Evolutionary conservation across 1,140 invertebrate species (phyloP).

Genomic region (Nasonia longicornis): DNA sequence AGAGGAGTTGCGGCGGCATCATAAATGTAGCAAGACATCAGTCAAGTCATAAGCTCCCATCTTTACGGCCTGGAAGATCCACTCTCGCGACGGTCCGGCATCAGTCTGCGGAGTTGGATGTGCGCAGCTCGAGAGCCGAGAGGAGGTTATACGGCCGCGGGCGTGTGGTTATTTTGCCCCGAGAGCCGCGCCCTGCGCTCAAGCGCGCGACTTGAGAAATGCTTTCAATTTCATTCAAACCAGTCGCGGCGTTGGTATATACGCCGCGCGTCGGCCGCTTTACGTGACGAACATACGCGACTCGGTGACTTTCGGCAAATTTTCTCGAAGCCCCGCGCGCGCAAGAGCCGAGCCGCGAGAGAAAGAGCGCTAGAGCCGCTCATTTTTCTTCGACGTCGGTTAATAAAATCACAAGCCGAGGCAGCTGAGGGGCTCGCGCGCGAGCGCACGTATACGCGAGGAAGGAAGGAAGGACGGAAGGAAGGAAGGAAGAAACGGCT

Average conservation of each 20-base stretch:
- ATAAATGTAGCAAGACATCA: slow-evolving; percentile 49
- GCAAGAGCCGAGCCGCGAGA: not conserved
- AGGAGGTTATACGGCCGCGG: not conserved
- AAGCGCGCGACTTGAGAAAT: slow-evolving; percentile 57
- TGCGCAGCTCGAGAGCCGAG: not conserved
- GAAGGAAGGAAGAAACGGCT: slow-evolving; percentile 8
- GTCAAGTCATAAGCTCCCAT: slow-evolving; percentile 48
- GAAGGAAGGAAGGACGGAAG: slow-evolving; percentile 15
- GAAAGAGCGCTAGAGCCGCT: slow-evolving; percentile 38
- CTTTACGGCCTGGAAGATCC: slow-evolving; percentile 43
- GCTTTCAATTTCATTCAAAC: slow-evolving; percentile 67
- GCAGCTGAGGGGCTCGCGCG: not conserved
- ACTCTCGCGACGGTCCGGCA: not conserved
- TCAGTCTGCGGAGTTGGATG: not conserved
- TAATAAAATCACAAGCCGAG: slow-evolving; percentile 57
- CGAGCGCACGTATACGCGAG: not conserved
- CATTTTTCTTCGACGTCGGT: slow-evolving; percentile 56
- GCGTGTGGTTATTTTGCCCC: not conserved
- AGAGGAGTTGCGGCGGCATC: slow-evolving; percentile 17
- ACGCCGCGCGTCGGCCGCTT: slow-evolving; percentile 43
- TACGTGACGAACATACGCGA: slow-evolving; percentile 65
- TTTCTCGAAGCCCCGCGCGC: not conserved
- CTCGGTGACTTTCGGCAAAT: slow-evolving; percentile 42
- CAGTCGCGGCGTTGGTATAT: slow-evolving; percentile 44
- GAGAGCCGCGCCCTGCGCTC: slow-evolving; percentile 22